A percentile compares a stretch with the other conserved stretches of the same genome.
These are phyloP conservation scores for Tetramorium alpestre DNA, from an alignment of 1,140 invertebrate species.

Conservation along the genomic window DNA sequence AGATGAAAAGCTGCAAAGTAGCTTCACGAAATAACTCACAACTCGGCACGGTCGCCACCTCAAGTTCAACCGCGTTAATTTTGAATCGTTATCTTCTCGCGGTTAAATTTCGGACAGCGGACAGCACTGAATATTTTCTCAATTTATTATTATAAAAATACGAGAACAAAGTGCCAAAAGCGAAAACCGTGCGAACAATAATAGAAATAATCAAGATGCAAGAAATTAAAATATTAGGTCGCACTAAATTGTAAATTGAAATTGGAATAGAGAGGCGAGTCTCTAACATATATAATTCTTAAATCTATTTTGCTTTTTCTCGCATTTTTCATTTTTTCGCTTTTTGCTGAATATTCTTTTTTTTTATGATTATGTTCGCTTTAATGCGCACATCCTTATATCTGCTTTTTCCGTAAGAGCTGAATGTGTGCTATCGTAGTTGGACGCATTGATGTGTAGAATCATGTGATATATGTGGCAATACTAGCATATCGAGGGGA, in stretches of 20 bases:
- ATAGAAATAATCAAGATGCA: background rate
- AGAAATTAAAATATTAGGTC: background rate
- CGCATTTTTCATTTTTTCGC: background rate
- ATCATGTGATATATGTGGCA: background rate
- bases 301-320: background rate
- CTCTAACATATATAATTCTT: background rate
- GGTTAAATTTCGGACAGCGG: slow-evolving; percentile 15
- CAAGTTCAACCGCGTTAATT: slow-evolving; percentile 39
- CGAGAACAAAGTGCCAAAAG: background rate
- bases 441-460: slow-evolving; percentile 28
- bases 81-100: slow-evolving; percentile 18
- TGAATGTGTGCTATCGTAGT: slow-evolving; percentile 13
- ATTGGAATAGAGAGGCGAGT: background rate
- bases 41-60: slow-evolving; percentile 1
- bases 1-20: slow-evolving; percentile 43
- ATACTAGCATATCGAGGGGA: background rate
- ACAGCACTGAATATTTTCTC: background rate
- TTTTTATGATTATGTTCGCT: background rate
- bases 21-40: slow-evolving; percentile 34
- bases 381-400: background rate
- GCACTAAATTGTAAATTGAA: background rate
- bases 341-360: background rate
- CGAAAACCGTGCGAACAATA: background rate
- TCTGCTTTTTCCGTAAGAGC: background rate
- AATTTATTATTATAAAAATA: slow-evolving; percentile 14